Evolutionary conservation across 2,113 vertebrate species (phyloP).

Genomic region (Neoarius graeffei): DNA sequence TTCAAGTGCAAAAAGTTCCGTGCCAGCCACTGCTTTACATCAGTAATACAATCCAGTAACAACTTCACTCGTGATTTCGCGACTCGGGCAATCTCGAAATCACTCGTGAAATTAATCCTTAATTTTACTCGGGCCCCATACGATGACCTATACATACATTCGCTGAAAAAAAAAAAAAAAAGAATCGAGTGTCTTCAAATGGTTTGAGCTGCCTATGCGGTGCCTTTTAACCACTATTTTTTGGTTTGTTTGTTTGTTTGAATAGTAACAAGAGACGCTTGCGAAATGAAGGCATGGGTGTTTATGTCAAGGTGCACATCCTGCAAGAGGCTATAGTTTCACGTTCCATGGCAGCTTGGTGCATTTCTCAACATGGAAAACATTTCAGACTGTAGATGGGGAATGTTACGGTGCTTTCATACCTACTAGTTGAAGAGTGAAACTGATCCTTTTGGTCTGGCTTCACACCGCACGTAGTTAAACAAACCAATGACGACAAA

Average conservation of each 20-base stretch:
- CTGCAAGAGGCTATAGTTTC: background rate
- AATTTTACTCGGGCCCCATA: too few species aligned
- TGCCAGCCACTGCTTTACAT: too few species aligned
- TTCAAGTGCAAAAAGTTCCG: too few species aligned
- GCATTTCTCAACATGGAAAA: background rate
- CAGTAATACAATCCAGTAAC: too few species aligned
- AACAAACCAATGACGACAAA: background rate
- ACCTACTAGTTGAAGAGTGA: background rate
- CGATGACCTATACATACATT: too few species aligned
- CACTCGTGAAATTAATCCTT: too few species aligned
- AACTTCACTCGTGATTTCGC: too few species aligned
- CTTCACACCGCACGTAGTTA: background rate
- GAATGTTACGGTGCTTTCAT: background rate
- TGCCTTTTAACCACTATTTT: background rate
- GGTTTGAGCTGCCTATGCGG: background rate
- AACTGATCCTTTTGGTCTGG: background rate
- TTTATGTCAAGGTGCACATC: background rate
- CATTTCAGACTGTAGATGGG: background rate
- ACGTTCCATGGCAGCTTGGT: background rate
- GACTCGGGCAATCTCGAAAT: too few species aligned
- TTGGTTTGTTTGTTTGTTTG: background rate
- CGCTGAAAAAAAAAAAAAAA: too few species aligned
- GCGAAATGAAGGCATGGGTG: background rate
- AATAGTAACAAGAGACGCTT: background rate
- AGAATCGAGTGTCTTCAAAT: background rate